phyloP scores from a whole-genome alignment of 1,140 invertebrate genomes.

The Eriocheir sinensis region DNA sequence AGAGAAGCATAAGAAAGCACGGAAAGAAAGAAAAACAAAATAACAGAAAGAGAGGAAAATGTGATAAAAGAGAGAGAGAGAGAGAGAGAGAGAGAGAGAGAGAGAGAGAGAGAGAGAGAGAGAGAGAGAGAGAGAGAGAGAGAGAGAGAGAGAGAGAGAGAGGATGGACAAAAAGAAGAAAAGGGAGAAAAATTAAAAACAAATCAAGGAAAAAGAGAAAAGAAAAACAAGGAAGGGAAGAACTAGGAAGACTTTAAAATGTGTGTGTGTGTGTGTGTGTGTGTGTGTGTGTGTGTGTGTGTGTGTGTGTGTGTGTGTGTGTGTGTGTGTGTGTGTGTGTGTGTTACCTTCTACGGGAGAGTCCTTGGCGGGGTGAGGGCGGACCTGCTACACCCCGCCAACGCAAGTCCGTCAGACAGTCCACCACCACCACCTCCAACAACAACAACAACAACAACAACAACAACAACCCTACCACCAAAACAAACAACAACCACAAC shows the following conservation, averaged over 20 bases:
- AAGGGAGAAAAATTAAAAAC: too few species aligned
- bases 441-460: background rate
- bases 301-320: conserved; percentile 36
- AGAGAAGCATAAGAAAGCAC: too few species aligned
- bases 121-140: too few species aligned
- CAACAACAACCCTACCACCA: background rate
- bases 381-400: background rate
- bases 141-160: too few species aligned
- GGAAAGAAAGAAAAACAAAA: too few species aligned
- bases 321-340: background rate
- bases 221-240: background rate
- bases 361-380: background rate
- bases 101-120: too few species aligned
- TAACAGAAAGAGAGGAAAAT: too few species aligned
- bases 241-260: background rate
- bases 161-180: too few species aligned
- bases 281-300: conserved; percentile 39
- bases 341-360: background rate
- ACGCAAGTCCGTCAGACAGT: background rate
- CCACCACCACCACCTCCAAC: background rate
- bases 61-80: too few species aligned
- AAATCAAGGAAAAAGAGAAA: conserved; percentile 3
- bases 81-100: too few species aligned
- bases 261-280: conserved; percentile 11
- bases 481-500: too few species aligned